Evolutionary conservation across 2,797 vertebrate genomes (phyloP).

Genomic region (Crocodylus rhombifer): DNA sequence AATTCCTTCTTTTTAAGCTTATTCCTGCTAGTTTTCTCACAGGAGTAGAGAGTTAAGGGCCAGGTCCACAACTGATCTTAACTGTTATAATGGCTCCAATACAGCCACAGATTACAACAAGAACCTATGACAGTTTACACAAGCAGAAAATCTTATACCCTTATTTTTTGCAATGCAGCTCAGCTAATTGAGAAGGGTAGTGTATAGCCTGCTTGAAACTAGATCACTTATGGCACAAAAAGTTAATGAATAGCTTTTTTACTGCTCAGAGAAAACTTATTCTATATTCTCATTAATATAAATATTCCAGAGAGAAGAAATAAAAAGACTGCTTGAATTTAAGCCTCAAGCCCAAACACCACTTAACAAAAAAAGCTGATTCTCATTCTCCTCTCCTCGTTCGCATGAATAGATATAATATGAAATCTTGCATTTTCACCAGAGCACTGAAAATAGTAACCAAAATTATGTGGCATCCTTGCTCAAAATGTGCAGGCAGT

Average conservation of each 20-base stretch:
- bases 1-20: not conserved
- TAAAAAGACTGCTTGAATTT: not conserved
- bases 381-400: not conserved
- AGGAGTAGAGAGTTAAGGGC: not conserved
- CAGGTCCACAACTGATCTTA: not conserved
- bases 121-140: not conserved
- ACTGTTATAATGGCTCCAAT: not conserved
- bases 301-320: not conserved
- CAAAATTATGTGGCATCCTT: not conserved
- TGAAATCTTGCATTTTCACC: not conserved
- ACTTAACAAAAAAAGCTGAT: not conserved
- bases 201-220: not conserved
- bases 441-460: not conserved
- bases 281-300: not conserved
- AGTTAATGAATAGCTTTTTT: not conserved
- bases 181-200: not conserved
- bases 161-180: not conserved
- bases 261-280: not conserved
- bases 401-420: too few relatives aligned
- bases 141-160: not conserved
- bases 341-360: not conserved
- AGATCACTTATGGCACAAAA: not conserved
- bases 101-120: not conserved
- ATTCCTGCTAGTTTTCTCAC: not conserved
- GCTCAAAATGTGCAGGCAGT: not conserved